These are phyloP conservation scores for Ovis aries DNA, from an alignment of 2,113 vertebrate species.

Conservation along the genomic window ARS-UI_Ramb_v3.0 NC_056054.1:111437501-111438000, in stretches of 20 bases:
- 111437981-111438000: not conserved
- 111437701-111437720: slow-evolving; percentile 93
- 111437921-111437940: fast-evolving
- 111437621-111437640: not conserved
- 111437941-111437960: not conserved
- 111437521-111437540: not conserved
- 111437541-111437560: not conserved
- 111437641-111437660: not conserved
- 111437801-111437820: slow-evolving; percentile 91
- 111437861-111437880: too few relatives aligned
- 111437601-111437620: not conserved
- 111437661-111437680: not conserved
- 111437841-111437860: fast-evolving
- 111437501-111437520: not conserved
- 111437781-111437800: slow-evolving; percentile 95
- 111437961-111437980: too few relatives aligned
- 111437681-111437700: slow-evolving; percentile 77
- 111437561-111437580: not conserved
- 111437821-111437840: slow-evolving; percentile 93
- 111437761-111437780: slow-evolving; percentile 97
- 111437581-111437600: not conserved
- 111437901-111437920: not conserved
- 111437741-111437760: slow-evolving; percentile 91
- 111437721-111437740: slow-evolving; percentile 92
- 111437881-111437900: not conserved